Evolutionary conservation across 2,888 invertebrate genomes (phyloP), one percentile per base, ranked within the genome.

Genomic region (Protonemura montana): DNA sequence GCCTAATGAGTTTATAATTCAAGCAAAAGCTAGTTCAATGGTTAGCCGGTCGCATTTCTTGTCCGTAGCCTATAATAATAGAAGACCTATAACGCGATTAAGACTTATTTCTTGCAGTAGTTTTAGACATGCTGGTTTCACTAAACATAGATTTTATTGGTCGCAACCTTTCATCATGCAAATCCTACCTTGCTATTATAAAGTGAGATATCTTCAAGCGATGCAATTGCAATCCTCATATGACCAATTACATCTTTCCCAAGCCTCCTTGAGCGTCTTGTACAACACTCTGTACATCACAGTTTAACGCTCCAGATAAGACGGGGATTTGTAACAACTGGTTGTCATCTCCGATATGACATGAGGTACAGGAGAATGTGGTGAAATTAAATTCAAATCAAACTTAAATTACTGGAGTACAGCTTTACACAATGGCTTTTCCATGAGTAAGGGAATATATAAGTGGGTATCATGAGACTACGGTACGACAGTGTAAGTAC

Each of bases 1-100:
- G n/a, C n/a, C 78, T 78, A 78, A 78, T 78, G 78, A 78, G 78
- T 27, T 78, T 78, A 27, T 78, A 78, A 78, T 78, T 78, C 78
- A 13, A 25, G 78, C 78, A 59, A 59, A 59, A 59, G 59, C 59
- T 13, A 2, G 13, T 21, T 59, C 59, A 59, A 59, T 59, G 59
- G 59, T 59, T 21, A 59, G 21, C 59, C 16, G 21, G 59, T 2
- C 21, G 13, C 59, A 21, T 59, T 59, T 59, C 59, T 10, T 59
- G 59, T 2, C 21, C 59, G 21, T 59, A 59, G 59, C 59, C 59
- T 59, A 13, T 59, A 59, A 59, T 59, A 59, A 59, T 59, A 59
- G 59, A 16, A 59, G 59, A 59, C 59, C 59, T 59, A 59, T 59
- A 59, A 7, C 59, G 59, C 59, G 59, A 59, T 59, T 10, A 59